These are phyloP conservation scores for Petaurus breviceps DNA, from an alignment of 2,113 vertebrate genomes.

Conservation along the genomic window DNA sequence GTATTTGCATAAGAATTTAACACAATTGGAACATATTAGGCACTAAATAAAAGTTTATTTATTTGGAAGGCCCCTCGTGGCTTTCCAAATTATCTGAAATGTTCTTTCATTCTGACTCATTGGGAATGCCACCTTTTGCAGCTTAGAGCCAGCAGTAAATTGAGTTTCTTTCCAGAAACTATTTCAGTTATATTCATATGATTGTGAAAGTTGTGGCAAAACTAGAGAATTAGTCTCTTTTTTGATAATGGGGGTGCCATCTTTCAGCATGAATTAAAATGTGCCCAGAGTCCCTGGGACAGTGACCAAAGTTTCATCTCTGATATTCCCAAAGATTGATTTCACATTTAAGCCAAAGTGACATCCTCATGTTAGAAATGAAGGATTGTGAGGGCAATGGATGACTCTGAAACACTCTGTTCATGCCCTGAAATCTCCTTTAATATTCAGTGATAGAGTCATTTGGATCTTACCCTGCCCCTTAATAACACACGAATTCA, in stretches of 20 bases:
- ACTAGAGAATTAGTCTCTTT: not conserved
- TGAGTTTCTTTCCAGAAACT: not conserved
- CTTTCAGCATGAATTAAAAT: not conserved
- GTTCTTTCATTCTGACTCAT: too few relatives aligned
- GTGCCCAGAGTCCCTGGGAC: not conserved
- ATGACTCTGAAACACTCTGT: not conserved
- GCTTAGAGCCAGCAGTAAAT: not conserved
- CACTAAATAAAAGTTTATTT: not conserved
- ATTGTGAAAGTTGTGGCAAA: not conserved
- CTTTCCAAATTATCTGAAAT: too few relatives aligned
- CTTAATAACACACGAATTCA: not conserved
- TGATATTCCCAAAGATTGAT: not conserved
- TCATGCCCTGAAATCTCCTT: not conserved
- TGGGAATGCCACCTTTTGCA: not conserved
- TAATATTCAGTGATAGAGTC: not conserved
- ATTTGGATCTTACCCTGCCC: not conserved
- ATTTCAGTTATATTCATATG: not conserved
- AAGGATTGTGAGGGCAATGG: not conserved
- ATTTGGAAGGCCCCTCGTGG: not conserved
- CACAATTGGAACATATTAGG: not conserved
- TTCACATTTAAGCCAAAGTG: not conserved
- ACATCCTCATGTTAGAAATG: not conserved
- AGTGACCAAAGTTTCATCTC: not conserved
- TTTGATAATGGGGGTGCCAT: not conserved
- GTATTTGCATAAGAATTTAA: not conserved